Conservation (phyloP, 2,888 invertebrate species). For the Acleris emargana region DNA sequence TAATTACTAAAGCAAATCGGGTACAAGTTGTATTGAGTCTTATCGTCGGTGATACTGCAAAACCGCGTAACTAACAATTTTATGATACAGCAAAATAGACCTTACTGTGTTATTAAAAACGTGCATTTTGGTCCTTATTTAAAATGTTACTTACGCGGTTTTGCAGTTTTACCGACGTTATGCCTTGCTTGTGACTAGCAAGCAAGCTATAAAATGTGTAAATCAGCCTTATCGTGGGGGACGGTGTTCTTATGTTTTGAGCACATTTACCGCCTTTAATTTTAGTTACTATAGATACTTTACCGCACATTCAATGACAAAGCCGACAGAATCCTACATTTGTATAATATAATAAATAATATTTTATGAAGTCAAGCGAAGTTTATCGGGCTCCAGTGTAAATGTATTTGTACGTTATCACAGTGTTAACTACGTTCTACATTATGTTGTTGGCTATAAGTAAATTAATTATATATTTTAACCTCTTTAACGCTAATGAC, state of each 20-base stretch:
- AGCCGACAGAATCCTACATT: neutral
- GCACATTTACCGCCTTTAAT: neutral
- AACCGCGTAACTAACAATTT: too few relatives aligned
- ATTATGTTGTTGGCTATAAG: conserved; percentile 6
- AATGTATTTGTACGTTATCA: conserved; percentile 9
- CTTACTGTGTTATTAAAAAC: too few relatives aligned
- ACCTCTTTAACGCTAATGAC: neutral
- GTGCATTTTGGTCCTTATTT: too few relatives aligned
- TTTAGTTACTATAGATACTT: neutral
- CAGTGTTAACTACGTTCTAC: conserved; percentile 12
- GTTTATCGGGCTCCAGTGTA: conserved; percentile 23
- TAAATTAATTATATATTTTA: conserved; percentile 1
- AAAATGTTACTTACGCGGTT: too few relatives aligned
- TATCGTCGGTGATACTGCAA: too few relatives aligned
- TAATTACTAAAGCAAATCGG: too few relatives aligned
- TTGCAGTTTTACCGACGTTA: too few relatives aligned
- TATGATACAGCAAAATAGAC: too few relatives aligned
- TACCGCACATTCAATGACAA: conserved; percentile 1
- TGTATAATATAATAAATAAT: neutral
- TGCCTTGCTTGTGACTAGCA: too few relatives aligned
- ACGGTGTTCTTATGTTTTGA: neutral
- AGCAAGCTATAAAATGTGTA: too few relatives aligned
- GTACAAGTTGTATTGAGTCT: too few relatives aligned
- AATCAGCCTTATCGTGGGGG: too few relatives aligned
- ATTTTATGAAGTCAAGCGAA: conserved; percentile 9